A percentile compares a stretch with the other conserved stretches of the same genome.
phyloP scores from a whole-genome alignment of 2,113 vertebrate species.

The Semnornis frantzii region DNA sequence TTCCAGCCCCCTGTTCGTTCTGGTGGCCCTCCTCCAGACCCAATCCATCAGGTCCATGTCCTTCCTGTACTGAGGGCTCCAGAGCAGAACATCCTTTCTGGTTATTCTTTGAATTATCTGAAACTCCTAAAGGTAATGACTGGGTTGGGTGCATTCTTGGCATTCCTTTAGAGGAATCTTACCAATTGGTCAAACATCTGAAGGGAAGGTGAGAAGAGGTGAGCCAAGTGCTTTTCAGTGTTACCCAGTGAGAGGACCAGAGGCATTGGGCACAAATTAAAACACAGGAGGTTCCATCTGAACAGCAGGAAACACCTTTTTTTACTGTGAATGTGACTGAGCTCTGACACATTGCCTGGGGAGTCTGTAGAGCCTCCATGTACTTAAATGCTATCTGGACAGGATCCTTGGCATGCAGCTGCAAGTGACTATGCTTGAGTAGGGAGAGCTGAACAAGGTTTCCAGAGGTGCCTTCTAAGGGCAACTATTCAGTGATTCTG shows the following conservation, averaged over 20 bases:
- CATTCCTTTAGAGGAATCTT: too few relatives aligned
- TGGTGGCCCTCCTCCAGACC: too few relatives aligned
- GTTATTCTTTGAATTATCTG: not conserved
- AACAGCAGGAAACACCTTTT: too few relatives aligned
- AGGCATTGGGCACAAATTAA: too few relatives aligned
- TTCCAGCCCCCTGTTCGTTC: too few relatives aligned
- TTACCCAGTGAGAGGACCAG: too few relatives aligned
- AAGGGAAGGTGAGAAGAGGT: not conserved
- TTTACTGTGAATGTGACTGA: too few relatives aligned
- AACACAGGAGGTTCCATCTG: too few relatives aligned
- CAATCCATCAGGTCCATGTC: too few relatives aligned
- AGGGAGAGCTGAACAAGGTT: not conserved
- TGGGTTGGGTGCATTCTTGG: not conserved
- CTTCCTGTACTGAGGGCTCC: too few relatives aligned
- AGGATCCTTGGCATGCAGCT: not conserved
- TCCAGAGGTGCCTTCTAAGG: not conserved
- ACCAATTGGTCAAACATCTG: too few relatives aligned
- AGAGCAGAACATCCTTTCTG: not conserved
- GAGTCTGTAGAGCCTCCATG: not conserved
- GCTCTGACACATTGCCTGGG: not conserved
- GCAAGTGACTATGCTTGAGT: not conserved
- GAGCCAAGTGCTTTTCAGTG: too few relatives aligned
- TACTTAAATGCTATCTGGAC: not conserved
- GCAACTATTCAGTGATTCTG: not conserved
- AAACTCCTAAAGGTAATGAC: not conserved